Evolutionary conservation across 2,797 vertebrate species (phyloP).

Genomic region (Eptatretus atami): DNA sequence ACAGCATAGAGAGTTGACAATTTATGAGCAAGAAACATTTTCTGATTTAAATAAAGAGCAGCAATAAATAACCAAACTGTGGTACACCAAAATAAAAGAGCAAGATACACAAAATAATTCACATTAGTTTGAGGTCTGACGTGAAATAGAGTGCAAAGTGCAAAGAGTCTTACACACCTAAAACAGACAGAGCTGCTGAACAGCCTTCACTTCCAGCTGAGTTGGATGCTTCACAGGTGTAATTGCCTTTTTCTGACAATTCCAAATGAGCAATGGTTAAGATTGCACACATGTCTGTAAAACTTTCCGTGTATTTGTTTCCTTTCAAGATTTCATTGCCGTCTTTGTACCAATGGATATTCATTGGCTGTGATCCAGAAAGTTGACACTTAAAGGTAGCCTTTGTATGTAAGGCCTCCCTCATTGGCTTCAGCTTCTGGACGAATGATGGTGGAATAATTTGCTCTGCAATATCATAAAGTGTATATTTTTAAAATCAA

Average conservation of each 20-base stretch:
- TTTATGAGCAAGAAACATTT: no score
- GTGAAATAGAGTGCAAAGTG: no score
- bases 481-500: no score
- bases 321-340: neutral
- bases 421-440: slow-evolving; percentile 1
- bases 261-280: slow-evolving; percentile 16
- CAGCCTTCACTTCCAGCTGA: slow-evolving; percentile 52
- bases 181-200: slow-evolving; percentile 29
- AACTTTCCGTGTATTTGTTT: neutral
- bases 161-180: slow-evolving; percentile 19
- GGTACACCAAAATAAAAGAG: no score
- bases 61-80: no score
- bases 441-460: neutral
- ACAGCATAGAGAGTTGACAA: no score
- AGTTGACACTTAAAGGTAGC: neutral
- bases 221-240: slow-evolving; percentile 53
- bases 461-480: slow-evolving; percentile 1
- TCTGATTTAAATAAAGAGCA: no score
- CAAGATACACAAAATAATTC: no score
- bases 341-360: neutral
- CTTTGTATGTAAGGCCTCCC: neutral
- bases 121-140: no score
- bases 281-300: neutral
- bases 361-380: neutral
- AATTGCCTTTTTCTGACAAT: slow-evolving; percentile 37